Percentiles rank a stretch among this genome's conserved stretches.
Evolutionary conservation across 2,888 invertebrate species (phyloP).

Genomic region (Thalpophila matura): DNA sequence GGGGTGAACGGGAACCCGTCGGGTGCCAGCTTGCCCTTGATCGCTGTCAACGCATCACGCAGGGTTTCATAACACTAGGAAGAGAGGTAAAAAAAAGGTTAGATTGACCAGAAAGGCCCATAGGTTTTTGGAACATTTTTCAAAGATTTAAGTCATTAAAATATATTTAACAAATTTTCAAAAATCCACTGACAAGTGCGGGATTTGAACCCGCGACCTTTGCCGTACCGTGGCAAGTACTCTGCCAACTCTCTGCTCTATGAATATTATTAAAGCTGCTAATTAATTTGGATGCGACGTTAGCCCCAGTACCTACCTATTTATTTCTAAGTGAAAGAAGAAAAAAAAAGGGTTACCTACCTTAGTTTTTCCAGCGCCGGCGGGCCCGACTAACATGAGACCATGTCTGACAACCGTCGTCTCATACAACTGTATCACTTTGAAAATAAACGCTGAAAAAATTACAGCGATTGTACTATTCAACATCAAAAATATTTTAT

Average conservation of each 20-base stretch:
- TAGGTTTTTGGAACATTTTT: too few relatives aligned
- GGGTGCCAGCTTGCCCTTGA: slow-evolving; percentile 93
- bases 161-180: too few relatives aligned
- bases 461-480: neutral
- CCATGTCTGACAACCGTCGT: slow-evolving; percentile 96
- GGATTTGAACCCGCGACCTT: too few relatives aligned
- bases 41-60: slow-evolving; percentile 92
- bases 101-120: neutral
- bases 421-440: slow-evolving; percentile 95
- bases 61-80: slow-evolving; percentile 92
- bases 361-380: slow-evolving; percentile 95
- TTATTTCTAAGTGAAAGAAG: too few relatives aligned
- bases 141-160: too few relatives aligned
- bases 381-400: slow-evolving; percentile 95
- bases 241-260: too few relatives aligned
- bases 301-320: too few relatives aligned
- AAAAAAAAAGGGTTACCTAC: slow-evolving; percentile 92
- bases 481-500: too few relatives aligned
- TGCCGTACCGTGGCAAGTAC: too few relatives aligned
- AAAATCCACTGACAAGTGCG: too few relatives aligned
- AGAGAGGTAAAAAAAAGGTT: neutral
- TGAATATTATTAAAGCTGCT: too few relatives aligned
- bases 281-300: too few relatives aligned
- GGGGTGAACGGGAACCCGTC: slow-evolving; percentile 93
- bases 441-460: slow-evolving; percentile 92